phyloP scores from a whole-genome alignment of 1,140 invertebrate genomes.

The Paramacrobiotus metropolitanus region DNA sequence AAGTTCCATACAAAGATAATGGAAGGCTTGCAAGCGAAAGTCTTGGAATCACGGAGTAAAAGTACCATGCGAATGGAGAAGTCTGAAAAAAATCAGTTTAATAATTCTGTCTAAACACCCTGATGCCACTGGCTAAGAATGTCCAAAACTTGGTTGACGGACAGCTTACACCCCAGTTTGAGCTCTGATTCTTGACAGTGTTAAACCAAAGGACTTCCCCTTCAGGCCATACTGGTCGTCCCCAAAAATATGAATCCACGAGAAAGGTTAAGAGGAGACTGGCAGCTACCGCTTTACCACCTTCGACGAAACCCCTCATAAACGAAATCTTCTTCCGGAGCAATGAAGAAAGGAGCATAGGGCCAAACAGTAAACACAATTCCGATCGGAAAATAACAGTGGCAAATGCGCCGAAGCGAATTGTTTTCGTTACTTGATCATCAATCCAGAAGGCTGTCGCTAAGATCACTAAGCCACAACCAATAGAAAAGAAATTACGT shows the following conservation, averaged over 20 bases:
- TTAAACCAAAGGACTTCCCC: constrained; percentile 93
- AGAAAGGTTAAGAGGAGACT: constrained; percentile 43
- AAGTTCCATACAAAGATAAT: constrained; percentile 53
- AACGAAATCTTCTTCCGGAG: constrained; percentile 27
- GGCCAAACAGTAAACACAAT: constrained; percentile 57
- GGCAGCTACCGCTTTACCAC: constrained; percentile 6
- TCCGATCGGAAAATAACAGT: constrained; percentile 78
- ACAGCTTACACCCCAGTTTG: constrained; percentile 64
- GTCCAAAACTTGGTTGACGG: neutral
- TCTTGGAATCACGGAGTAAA: constrained; percentile 81
- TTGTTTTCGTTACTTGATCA: constrained; percentile 45
- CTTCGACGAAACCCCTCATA: constrained; percentile 6
- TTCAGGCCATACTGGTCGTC: constrained; percentile 74
- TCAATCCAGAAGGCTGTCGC: constrained; percentile 62
- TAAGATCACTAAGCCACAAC: constrained; percentile 59
- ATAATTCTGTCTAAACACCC: neutral
- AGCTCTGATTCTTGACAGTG: constrained; percentile 74
- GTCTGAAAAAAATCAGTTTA: constrained; percentile 33
- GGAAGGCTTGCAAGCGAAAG: constrained; percentile 54
- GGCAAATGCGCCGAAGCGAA: constrained; percentile 55
- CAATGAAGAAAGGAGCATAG: constrained; percentile 59
- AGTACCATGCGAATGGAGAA: constrained; percentile 91
- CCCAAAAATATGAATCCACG: constrained; percentile 85
- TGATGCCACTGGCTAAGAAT: neutral
- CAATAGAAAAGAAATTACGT: too few species aligned